Base-by-base conservation (phyloP, 2,888 invertebrate species). In the Drosophila heteroneura region DNA sequence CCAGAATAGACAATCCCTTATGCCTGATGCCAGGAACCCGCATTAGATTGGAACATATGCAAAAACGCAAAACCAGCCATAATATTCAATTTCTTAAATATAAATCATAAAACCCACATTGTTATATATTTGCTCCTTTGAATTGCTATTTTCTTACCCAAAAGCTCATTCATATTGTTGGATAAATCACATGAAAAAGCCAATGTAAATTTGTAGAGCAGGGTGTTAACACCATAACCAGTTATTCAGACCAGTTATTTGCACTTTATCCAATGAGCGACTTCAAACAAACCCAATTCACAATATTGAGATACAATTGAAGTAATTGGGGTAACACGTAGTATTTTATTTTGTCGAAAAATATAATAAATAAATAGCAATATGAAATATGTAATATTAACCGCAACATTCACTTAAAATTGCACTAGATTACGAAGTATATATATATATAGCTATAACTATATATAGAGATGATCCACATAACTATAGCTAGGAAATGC, bases 301-400 rank as follows among this genome's bases (percentile, higher is more conserved):
- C 4, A 19, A 26, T 26, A 22, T 33, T 22, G 22, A 47, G 22
- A 22, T 2, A 14, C n/a, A n/a, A 10, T 35, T 41, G 22, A 26
- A 28, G 12, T 19, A 12, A 28, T 59, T 66, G 59, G 56, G n/a
- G 30, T 66, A 66, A 78, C 62, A 28, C 54, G 19, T 62, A 53
- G n/a, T 62, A 57, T 78, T 81, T 70, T 77, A 47, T 47, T 81
- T 65, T 59, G 53, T 64, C 74, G 81, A 67, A 73, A 61, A 65
- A 78, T 81, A 78, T 49, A 80, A 81, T 81, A 81, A 81, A 81
- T 81, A 81, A 81, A 81, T 81, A 81, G 58, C 49, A 65, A 62
- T 74, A 70, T 47, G 56, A 62, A 66, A 60, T 84, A 33, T 56
- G 9, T 39, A 82, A 76, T 49, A 76, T 70, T 83, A 89, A 80